Base-by-base conservation (phyloP, 2,888 invertebrate species). In the Serrognathus titanus region DNA sequence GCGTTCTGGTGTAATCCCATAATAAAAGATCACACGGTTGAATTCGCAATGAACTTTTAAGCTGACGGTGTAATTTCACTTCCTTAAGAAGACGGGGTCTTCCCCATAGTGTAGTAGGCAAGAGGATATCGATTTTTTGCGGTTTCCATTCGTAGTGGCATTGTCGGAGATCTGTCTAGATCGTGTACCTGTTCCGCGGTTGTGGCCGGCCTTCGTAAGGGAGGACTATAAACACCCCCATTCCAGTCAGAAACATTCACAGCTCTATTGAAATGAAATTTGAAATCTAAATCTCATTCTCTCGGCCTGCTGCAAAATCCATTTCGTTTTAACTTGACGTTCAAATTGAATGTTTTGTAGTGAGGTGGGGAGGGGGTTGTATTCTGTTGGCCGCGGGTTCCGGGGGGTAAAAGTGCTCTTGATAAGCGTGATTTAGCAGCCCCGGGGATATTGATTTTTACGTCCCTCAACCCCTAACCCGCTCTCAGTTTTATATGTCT, bases 361-460 rank as follows among this genome's bases (percentile, higher is more conserved):
- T 77, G 76, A 68, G 69, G 63, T 66, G 69, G 64, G 79, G 65
- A 46, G 41, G 65, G 77, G 77, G 72, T 20, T 20, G 43, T 43
- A 43, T 13, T 43, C 43, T 43, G 43, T 43, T 20, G 57, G 48
- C 57, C 64, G 79, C 78, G 79, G 78, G 48, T 75, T 74, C 75
- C 73, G 79, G 62, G 70, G 71, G 74, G 75, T 74, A 75, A 76
- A 78, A 78, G 77, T 79, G 77, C 79, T 79, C 79, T 79, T 79
- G 79, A 79, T 79, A 79, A 79, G 79, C 85, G 85, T 86, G 86
- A 86, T 86, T 86, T 86, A 86, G 85, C 85, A 85, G 85, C 85
- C 85, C 85, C 84, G 84, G 80, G 85, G 85, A 85, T 78, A 78
- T 78, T 78, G 78, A 78, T 78, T 78, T 80, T 79, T 79, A 76